Evolutionary conservation across 2,888 invertebrate species (phyloP), one percentile per base, ranked within the genome.

Genomic region (Celastrina argiolus): DNA sequence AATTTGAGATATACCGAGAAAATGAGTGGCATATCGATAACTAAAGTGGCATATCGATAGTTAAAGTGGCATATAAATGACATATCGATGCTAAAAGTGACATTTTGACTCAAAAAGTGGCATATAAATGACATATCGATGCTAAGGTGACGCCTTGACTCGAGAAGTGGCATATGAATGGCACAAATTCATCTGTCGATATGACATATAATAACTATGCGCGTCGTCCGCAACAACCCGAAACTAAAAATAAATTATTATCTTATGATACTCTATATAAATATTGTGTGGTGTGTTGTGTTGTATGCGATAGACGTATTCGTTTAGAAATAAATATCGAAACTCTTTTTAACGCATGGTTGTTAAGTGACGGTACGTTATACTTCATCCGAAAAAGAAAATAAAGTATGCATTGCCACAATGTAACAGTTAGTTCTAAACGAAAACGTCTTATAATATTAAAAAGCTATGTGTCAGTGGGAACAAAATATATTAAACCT

Each of bases 191-290:
- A 28, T 28, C 31, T 2, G 31, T 7, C 31, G 1, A 31, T 31
- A 31, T 31, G 7, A 28, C 28, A 26, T 28, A 22, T 26, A 63
- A 14, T 39, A 28, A 26, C 31, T 22, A 67, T 56, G 56, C 45
- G 45, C 66, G 39, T 69, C 70, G 69, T 65, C 28, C 66, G 63
- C 16, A 18, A 42, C 36, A 6, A 28, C 31, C 45, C 31, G 16
- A 56, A 39, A 66, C 31, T 16, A 66, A 22, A 68, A 65, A 66
- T 64, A 66, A 58, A 66, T 65, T 63, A 39, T 69, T 22, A 67
- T 67, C 58, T 63, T 65, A 61, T 39, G 22, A 36, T 39, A 59
- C 51, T 56, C 65, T 42, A 67, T 66, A 61, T 61, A 36, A 56
- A 45, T 36, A 16, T 22, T 64, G 66, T 67, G 58, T 41, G 18